Base-by-base conservation (phyloP, 1,140 invertebrate genomes). In the Orchesella cincta region DNA sequence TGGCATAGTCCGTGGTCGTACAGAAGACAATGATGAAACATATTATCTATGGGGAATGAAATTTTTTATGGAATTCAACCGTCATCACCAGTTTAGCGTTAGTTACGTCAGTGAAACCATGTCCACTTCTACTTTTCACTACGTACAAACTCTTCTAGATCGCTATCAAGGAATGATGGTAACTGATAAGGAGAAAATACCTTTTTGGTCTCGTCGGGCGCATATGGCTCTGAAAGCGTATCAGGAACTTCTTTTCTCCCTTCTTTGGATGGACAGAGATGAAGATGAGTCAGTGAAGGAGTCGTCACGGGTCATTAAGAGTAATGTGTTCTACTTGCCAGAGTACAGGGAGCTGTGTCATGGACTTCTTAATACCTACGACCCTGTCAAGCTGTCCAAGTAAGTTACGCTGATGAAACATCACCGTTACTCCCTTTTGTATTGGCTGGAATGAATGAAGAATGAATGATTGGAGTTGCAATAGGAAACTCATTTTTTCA, bases 61-160 rank as follows among this genome's bases (percentile, higher is more conserved):
- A 84, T 99, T 98, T 87, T 98, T 98, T 85, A 97, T 98, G 94
- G 94, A 97, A 86, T 98, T 98, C 86, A 97, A 97, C 89, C 90
- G 97, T 80, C 88, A 91, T 83, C 89, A 91, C 82, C 91, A 88
- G 62, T 94, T 95, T 83, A 89, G 93, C 86, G 88, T 94, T 73
- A 94, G 93, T 93, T 94, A 86, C 88, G 86, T 80, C 85, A 95
- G 92, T 85, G 94, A 96, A 88, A 96, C 94, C 12, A 90, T 97
- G 88, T 92, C 92, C n/a, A 90, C 94, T 0, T 90, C 92, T 76
- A 91, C 91, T 77, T 98, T 98, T 86, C 95, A 98, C 85, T 94
- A 94, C 84, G 91, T 98, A 3, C 95, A 98, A 87, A 93, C 93
- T 81, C 91, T 96, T 86, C 90, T 98, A 87, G 93, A 96, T 83